Evolutionary conservation across 2,888 invertebrate genomes (phyloP).

Genomic region (Drosophila seclusa): DNA sequence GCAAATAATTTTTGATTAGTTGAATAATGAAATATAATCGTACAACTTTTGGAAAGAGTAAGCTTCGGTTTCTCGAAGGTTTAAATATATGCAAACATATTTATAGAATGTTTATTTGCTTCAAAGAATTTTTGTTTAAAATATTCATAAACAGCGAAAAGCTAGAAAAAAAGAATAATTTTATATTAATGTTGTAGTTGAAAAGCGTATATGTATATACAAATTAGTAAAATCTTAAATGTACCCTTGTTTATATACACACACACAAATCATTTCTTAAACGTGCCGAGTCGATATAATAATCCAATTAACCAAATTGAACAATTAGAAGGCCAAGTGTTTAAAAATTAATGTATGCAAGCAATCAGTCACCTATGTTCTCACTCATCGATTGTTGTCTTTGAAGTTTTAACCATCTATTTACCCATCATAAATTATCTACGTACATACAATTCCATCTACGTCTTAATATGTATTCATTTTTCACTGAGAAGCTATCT

Average conservation of each 20-base stretch:
- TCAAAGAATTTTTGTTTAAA: constrained; percentile 14
- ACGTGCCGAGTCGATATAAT: constrained; percentile 34
- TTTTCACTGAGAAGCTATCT: constrained; percentile 8
- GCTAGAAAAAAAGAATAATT: constrained; percentile 18
- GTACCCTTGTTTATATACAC: constrained; percentile 43
- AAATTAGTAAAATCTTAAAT: constrained; percentile 46
- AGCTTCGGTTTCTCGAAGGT: constrained; percentile 49
- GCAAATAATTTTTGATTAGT: not conserved
- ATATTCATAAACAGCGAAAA: constrained; percentile 17
- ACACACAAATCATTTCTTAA: constrained; percentile 42
- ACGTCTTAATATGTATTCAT: constrained; percentile 7
- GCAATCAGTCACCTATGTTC: constrained; percentile 71
- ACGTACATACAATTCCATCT: constrained; percentile 17
- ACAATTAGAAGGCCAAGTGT: constrained; percentile 34
- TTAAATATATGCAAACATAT: constrained; percentile 42
- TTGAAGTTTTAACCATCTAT: constrained; percentile 77
- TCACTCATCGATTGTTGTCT: constrained; percentile 79
- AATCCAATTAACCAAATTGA: constrained; percentile 30
- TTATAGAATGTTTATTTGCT: constrained; percentile 38
- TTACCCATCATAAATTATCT: constrained; percentile 52
- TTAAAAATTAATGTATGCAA: constrained; percentile 45
- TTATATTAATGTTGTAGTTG: constrained; percentile 62
- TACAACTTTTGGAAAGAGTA: constrained; percentile 58
- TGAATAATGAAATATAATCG: not conserved
- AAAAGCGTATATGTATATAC: constrained; percentile 47